Percentiles rank a stretch among this genome's conserved stretches.
Evolutionary conservation across 2,888 invertebrate genomes (phyloP).

Genomic region (Mallateleia sp.): DNA sequence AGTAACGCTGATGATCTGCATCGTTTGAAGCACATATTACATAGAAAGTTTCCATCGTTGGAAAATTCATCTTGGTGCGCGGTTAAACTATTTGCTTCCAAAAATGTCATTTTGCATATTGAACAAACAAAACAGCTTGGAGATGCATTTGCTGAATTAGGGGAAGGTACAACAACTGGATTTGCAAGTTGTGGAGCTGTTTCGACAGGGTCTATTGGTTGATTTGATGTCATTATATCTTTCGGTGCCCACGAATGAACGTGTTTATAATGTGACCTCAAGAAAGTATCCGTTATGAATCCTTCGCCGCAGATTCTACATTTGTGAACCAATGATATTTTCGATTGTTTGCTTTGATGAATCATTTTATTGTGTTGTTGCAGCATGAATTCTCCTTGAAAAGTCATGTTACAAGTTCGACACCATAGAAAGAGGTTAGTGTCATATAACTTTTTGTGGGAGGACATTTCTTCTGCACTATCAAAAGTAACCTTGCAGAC

Average conservation of each 20-base stretch:
- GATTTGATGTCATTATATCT: background rate
- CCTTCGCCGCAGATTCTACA: slow-evolving; percentile 72
- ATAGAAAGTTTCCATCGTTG: slow-evolving; percentile 70
- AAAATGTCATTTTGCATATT: slow-evolving; percentile 67
- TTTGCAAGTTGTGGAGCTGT: background rate
- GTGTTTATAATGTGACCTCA: slow-evolving; percentile 73
- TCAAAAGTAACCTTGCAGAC: slow-evolving; percentile 63
- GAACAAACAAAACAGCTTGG: slow-evolving; percentile 42
- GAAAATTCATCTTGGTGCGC: slow-evolving; percentile 66
- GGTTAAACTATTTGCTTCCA: slow-evolving; percentile 27
- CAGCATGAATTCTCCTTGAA: slow-evolving; percentile 61
- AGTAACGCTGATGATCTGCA: slow-evolving; percentile 49
- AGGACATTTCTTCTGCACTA: slow-evolving; percentile 37
- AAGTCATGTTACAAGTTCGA: slow-evolving; percentile 48
- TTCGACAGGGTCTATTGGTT: slow-evolving; percentile 21
- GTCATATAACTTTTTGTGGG: slow-evolving; percentile 57
- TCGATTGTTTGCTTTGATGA: slow-evolving; percentile 41
- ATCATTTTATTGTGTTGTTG: slow-evolving; percentile 68
- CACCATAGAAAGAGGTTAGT: slow-evolving; percentile 29
- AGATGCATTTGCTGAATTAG: background rate
- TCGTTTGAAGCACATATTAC: slow-evolving; percentile 69
- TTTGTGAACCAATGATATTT: slow-evolving; percentile 12
- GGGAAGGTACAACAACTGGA: background rate
- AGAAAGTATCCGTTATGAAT: slow-evolving; percentile 54
- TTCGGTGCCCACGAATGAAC: slow-evolving; percentile 57